Conservation (phyloP, 2,888 invertebrate genomes). For the Lamellibrachia satsuma region DNA sequence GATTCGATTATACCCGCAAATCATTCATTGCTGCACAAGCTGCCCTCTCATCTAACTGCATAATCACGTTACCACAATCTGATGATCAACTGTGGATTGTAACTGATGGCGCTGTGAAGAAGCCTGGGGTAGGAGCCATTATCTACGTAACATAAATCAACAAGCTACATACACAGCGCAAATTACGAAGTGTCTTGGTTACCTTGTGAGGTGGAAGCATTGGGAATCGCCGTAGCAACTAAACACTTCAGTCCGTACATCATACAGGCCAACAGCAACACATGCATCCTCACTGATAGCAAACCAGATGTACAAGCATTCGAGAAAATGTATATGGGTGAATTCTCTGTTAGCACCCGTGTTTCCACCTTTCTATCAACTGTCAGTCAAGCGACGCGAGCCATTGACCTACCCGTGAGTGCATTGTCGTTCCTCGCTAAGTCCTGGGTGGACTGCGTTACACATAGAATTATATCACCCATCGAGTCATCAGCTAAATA, state of each 20-base stretch:
- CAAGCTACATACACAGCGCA: not conserved
- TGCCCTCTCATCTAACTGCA: no score
- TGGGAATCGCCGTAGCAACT: not conserved
- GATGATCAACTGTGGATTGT: slow-evolving; percentile 26
- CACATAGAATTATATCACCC: not conserved
- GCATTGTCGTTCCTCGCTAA: not conserved
- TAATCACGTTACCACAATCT: not conserved
- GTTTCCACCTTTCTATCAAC: slow-evolving; percentile 30
- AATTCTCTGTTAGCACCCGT: slow-evolving; percentile 31
- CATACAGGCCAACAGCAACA: slow-evolving; percentile 18
- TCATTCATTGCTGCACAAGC: no score
- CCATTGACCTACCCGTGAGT: slow-evolving; percentile 24
- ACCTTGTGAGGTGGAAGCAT: slow-evolving; percentile 25
- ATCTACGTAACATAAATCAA: no score
- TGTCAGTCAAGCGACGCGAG: slow-evolving; percentile 23
- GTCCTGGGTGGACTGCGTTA: not conserved
- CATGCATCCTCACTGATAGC: slow-evolving; percentile 27
- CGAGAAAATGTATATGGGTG: slow-evolving; percentile 22
- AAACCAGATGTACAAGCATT: slow-evolving; percentile 30
- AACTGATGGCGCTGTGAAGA: not conserved
- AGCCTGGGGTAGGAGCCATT: not conserved
- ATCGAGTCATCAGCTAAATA: not conserved
- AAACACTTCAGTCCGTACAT: slow-evolving; percentile 29
- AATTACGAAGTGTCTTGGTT: not conserved
- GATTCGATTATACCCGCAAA: no score